Percentiles rank a stretch among this genome's conserved stretches.
Conservation (phyloP, 2,797 vertebrate species). For the Podarcis siculus region DNA sequence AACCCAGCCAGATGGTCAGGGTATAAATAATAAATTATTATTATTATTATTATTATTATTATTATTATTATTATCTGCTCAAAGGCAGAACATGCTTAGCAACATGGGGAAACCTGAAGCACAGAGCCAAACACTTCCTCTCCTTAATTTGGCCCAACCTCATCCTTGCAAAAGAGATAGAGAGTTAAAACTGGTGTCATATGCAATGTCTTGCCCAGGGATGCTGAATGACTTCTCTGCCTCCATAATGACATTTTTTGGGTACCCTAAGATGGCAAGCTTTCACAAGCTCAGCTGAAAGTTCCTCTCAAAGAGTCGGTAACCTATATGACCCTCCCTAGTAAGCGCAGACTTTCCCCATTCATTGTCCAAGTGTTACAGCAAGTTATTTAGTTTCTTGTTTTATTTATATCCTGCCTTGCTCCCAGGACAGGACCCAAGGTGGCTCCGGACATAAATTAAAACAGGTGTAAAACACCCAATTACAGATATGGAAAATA, state of each 20-base stretch:
- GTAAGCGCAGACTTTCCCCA: background rate
- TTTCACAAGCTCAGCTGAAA: background rate
- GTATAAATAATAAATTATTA: no score
- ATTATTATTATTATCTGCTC: background rate
- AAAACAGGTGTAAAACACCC: no score
- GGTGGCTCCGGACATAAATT: no score
- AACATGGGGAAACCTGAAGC: background rate
- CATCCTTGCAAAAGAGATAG: background rate
- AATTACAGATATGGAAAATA: no score
- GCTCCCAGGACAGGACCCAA: no score
- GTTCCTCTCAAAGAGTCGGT: no score
- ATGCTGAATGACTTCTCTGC: no score
- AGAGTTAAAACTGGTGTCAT: background rate
- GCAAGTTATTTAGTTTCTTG: no score
- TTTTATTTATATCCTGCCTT: no score
- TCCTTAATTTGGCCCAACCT: background rate
- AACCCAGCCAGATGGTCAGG: no score
- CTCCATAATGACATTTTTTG: background rate
- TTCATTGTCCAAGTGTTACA: background rate
- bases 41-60: no score
- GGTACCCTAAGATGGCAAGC: background rate
- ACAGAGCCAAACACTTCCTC: background rate
- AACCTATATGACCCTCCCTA: background rate
- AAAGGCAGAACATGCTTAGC: background rate
- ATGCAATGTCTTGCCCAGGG: background rate